Conservation (phyloP, 2,888 invertebrate genomes). For the Amphiduros pacificus region DNA sequence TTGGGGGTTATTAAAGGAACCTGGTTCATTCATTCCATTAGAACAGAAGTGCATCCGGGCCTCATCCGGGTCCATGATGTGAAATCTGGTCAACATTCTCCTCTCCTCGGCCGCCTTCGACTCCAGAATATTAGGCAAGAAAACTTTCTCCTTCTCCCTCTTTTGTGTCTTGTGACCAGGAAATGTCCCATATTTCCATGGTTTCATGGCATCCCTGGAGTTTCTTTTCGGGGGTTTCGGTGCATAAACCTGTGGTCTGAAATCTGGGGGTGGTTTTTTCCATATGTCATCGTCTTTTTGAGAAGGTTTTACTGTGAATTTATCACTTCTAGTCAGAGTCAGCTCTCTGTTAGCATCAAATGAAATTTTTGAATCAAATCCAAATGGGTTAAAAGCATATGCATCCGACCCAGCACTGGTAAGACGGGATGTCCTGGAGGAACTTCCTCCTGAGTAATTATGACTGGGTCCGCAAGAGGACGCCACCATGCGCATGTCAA, state of each 20-base stretch:
- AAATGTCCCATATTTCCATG: constrained; percentile 51
- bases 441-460: too few relatives aligned
- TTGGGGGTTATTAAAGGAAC: constrained; percentile 39
- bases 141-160: constrained; percentile 9
- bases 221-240: constrained; percentile 54
- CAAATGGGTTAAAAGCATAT: constrained; percentile 20
- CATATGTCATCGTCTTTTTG: constrained; percentile 44
- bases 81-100: constrained; percentile 39
- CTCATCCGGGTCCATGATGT: constrained; percentile 44
- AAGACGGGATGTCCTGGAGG: neutral
- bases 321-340: constrained; percentile 43
- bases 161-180: constrained; percentile 25
- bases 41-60: constrained; percentile 46
- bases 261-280: constrained; percentile 54
- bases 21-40: constrained; percentile 42
- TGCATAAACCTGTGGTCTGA: constrained; percentile 44
- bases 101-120: constrained; percentile 21
- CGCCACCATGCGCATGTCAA: too few relatives aligned
- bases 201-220: constrained; percentile 48
- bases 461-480: too few relatives aligned
- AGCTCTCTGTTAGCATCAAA: constrained; percentile 47
- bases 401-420: neutral
- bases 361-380: constrained; percentile 48
- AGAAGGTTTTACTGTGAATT: constrained; percentile 27
- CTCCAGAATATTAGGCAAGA: constrained; percentile 33